phyloP scores from a whole-genome alignment of 2,113 vertebrate species.

The Sapajus apella region DNA sequence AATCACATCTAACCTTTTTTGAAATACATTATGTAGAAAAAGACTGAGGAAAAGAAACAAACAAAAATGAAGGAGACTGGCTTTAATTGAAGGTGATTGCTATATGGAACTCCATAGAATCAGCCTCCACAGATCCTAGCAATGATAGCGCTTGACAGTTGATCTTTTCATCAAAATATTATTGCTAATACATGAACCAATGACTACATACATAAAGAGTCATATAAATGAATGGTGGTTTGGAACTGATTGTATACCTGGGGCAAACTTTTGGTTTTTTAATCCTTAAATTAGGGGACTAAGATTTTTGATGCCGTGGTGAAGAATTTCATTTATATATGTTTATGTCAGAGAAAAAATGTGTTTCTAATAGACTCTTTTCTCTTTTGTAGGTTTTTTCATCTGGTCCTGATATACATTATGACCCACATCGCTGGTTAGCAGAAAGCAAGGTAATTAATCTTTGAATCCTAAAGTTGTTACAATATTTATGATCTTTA shows the following conservation, averaged over 20 bases:
- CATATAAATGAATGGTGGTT: not conserved
- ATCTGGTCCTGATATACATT: conserved; percentile 86
- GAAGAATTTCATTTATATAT: not conserved
- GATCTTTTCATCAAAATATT: not conserved
- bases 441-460: conserved; percentile 94
- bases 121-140: not conserved
- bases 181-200: not conserved
- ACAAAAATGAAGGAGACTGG: conserved; percentile 5
- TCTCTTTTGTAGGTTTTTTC: conserved; percentile 87
- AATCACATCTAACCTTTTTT: conserved; percentile 28
- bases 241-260: not conserved
- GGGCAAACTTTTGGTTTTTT: not conserved
- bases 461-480: conserved; percentile 32
- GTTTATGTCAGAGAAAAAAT: conserved; percentile 34
- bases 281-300: not conserved
- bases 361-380: not conserved
- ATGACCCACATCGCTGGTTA: conserved; percentile 93
- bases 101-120: not conserved
- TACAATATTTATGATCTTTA: conserved; percentile 22
- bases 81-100: not conserved
- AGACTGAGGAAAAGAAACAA: not conserved
- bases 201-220: not conserved
- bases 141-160: not conserved
- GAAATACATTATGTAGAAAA: conserved; percentile 12
- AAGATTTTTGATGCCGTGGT: not conserved